Base-by-base conservation (phyloP, 2,797 vertebrate genomes). In the Melanotaenia nigrans region DNA sequence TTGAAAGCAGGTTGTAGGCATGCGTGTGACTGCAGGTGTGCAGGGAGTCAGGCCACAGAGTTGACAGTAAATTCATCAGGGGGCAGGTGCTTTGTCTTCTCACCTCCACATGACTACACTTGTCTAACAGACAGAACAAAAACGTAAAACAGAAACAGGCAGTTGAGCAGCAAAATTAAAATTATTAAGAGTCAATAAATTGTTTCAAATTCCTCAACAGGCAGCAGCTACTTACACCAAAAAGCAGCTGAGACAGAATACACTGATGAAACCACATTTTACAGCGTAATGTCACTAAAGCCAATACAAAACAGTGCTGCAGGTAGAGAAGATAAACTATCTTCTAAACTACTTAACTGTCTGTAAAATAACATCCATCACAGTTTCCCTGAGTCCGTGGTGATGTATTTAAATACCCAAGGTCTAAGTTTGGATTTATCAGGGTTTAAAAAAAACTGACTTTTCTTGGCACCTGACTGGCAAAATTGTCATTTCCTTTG, bases 31-130 rank as follows among this genome's bases (percentile, higher is more conserved):
- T 42, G 71, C 74, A 77, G 47, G 82, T 67, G 82, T 74, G 80
- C 73, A 14, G 68, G 70, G 77, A 79, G 67, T 60, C 12, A 42
- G 68, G 77, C 68, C 70, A 72, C 59, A 57, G 83, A 78, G 55
- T 33, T 20, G 73, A 81, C 84, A 75, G 86, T 85, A 85, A 88
- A 87, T 89, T 81, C 81, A 86, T 81, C 86, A 85, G 64, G 49
- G 71, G 63, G 55, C 33, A 38, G 75, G 28, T 53, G 76, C 38
- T 45, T 11, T 42, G 58, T 71, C 71, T 78, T 60, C 62, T 54
- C 5, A 11, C 68, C 10, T 59, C 77, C 86, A 86, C 81, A 79
- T 77, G 80, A 79, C 74, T 82, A 55, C 79, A 62, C 72, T 70
- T 11, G 51, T 56, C 70, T 62, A 56, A 81, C 73, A 60, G 65